Conservation (phyloP, 2,888 invertebrate genomes). For the Athetis lepigone region DNA sequence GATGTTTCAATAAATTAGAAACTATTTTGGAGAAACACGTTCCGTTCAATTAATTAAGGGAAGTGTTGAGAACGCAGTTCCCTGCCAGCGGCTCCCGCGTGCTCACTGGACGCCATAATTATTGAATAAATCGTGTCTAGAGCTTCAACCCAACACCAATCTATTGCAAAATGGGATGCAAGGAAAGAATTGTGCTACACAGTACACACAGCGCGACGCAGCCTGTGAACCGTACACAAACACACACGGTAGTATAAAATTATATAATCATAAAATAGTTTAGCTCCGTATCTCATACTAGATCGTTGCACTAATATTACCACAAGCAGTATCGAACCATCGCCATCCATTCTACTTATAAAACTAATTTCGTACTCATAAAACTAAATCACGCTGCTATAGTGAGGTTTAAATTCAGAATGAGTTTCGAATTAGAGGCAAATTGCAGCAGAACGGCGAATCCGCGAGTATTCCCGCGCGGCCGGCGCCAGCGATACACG, state of each 20-base stretch:
- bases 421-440: constrained; percentile 16
- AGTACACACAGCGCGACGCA: no score
- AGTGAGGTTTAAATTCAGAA: constrained; percentile 15
- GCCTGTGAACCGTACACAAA: no score
- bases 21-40: constrained; percentile 10
- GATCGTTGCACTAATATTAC: no score
- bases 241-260: no score
- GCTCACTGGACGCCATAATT: neutral
- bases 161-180: no score
- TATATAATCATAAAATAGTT: no score
- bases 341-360: no score
- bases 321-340: no score
- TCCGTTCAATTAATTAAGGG: neutral
- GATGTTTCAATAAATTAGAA: constrained; percentile 38
- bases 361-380: constrained; percentile 7
- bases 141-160: neutral
- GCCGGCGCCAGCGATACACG: neutral
- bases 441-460: constrained; percentile 35
- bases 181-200: no score
- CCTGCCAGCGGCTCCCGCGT: neutral
- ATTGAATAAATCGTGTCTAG: neutral
- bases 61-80: neutral
- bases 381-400: neutral
- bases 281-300: no score
- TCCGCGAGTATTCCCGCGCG: neutral